Base-by-base conservation (phyloP, 2,888 invertebrate genomes). In the Toxonevra muliebris region DNA sequence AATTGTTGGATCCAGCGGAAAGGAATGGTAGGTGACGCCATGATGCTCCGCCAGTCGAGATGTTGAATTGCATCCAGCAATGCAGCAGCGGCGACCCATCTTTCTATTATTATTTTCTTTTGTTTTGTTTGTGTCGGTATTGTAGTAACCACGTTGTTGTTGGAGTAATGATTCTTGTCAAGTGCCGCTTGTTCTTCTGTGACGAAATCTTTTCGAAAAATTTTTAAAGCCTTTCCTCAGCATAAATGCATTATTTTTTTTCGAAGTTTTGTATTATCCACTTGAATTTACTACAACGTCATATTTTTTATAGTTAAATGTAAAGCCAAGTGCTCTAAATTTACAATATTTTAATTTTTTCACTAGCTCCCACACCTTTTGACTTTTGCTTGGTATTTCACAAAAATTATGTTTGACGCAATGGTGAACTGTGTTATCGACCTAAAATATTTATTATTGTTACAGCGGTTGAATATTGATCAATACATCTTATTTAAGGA, bases 21-120 rank as follows among this genome's bases (percentile, higher is more conserved):
- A 90, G 76, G 91, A 92, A 82, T 93, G 93, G 79, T 91, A 91
- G 48, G 92, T 92, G 45, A 93, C 90, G 71, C 92, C 92, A 73
- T 88, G 85, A 80, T 91, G 85, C 53, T 81, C 81, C 15, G 78
- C 71, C 4, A 79, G 71, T 9, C 80, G 78, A 15, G 84, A 85
- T 20, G 81, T 82, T 5, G 84, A 85, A 19, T 76, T 77, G 55
- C 84, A 85, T 2, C 80, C 80, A 48, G 77, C 76, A 40, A 85
- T 81, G 69, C 83, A 82, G 69, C 84, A 85, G 10, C 83, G 81
- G 12, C 85, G 83, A 19, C 83, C 84, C 85, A 85, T 84, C 50
- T 68, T 69, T 57, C 20, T 45, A 58, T 69, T 45, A n/a, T n/a
- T n/a, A n/a, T n/a, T n/a, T n/a, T n/a, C n/a, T n/a, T n/a, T n/a